phyloP scores from a whole-genome alignment of 2,888 invertebrate species.

The Xylota segnis region DNA sequence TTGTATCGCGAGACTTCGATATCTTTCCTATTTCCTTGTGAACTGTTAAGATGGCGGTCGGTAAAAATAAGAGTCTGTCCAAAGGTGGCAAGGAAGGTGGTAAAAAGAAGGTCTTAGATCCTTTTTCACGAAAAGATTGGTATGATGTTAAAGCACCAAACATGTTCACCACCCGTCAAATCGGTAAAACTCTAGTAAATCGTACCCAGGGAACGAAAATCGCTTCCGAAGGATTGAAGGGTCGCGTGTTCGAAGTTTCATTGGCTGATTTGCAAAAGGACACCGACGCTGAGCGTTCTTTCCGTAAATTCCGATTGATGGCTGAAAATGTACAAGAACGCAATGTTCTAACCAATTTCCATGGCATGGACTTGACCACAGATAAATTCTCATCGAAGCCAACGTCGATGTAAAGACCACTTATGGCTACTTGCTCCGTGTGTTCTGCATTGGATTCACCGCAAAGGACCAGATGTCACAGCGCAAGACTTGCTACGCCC shows the following conservation, averaged over 20 bases:
- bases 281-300: conserved; percentile 97
- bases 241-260: conserved; percentile 99
- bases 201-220: no score
- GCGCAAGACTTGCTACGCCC: no score
- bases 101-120: conserved; percentile 99
- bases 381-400: conserved; percentile 99
- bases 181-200: no score
- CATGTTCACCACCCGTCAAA: conserved; percentile 98
- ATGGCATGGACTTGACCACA: conserved; percentile 99
- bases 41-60: conserved; percentile 86
- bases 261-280: conserved; percentile 99
- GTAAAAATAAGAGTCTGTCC: conserved; percentile 98
- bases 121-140: conserved; percentile 99
- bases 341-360: conserved; percentile 99
- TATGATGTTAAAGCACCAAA: conserved; percentile 99
- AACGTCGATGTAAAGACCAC: conserved; percentile 99
- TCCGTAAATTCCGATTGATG: conserved; percentile 98
- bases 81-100: conserved; percentile 99
- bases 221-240: no score
- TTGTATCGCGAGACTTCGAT: no score
- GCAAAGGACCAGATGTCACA: no score
- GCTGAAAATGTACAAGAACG: conserved; percentile 99
- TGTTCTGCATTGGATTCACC: conserved; percentile 99
- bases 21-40: conserved; percentile 84
- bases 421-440: conserved; percentile 97